Base-by-base conservation (phyloP, 2,888 invertebrate species). In the Drosophila picticornis region DNA sequence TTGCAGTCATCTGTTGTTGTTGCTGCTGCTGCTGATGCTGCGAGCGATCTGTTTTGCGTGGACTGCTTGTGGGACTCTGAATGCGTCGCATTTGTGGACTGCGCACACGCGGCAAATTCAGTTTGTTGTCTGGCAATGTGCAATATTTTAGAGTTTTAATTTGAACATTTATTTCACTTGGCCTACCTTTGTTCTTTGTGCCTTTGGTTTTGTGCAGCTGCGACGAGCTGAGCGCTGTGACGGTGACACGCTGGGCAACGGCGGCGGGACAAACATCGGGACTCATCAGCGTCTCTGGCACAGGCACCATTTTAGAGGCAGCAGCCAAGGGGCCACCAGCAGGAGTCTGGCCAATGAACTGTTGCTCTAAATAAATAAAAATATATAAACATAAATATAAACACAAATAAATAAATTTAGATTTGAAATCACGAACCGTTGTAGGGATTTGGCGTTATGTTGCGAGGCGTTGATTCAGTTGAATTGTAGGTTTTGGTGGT, bases 261-360 rank as follows among this genome's bases (percentile, higher is more conserved):
- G 91, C 87, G 32, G 89, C 88, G 46, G 93, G 93, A 79, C 93
- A 93, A 53, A 93, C 93, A 92, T 97, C 97, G 0, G 97, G 97
- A 90, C 97, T 97, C 96, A 97, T 97, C 2, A 97, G 94, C 0
- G 97, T 96, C 92, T 97, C 97, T 0, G 97, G 97, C 34, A 97
- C 97, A 0, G 97, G 97, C 0, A 97, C 96, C 94, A 97, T 96
- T 93, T 97, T 97, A 0, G 97, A 97, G 13, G 97, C 96, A 13
- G 97, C 96, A 90, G 96, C 96, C 70, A 97, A 92, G 0, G 97
- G 96, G 19, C 93, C 93, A 25, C 92, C 93, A 48, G 70, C 71
- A 0, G 90, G 83, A 16, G 81, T 65, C 66, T 88, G 80, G 13
- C 82, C 82, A 19, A 83, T 68, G 36, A 73, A 86, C 10, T 84